Conservation (phyloP, 2,113 vertebrate genomes). For the Mohoua ochrocephala region DNA sequence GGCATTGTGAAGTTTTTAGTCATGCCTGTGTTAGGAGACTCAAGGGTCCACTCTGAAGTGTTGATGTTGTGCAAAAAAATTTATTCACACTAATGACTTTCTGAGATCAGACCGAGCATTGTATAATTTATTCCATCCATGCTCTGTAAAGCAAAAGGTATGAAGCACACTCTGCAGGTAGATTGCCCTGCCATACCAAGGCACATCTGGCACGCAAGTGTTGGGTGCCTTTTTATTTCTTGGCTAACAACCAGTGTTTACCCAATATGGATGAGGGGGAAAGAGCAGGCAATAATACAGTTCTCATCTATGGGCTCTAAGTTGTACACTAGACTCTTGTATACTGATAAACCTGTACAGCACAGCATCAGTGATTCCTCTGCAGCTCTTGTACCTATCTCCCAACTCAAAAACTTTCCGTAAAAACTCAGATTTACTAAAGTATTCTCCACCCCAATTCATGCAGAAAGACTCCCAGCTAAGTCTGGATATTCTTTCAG, state of each 20-base stretch:
- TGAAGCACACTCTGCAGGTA: background rate
- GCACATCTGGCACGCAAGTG: background rate
- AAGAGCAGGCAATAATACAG: background rate
- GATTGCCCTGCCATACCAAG: background rate
- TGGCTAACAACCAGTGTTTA: background rate
- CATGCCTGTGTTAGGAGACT: background rate
- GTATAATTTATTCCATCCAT: background rate
- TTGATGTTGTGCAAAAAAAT: background rate
- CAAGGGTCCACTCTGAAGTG: background rate
- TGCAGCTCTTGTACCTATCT: background rate
- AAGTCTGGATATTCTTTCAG: background rate
- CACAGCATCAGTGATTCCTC: background rate
- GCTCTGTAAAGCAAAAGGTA: background rate
- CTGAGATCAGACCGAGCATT: background rate
- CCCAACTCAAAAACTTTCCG: background rate
- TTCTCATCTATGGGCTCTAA: background rate
- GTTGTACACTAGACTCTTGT: fast-evolving
- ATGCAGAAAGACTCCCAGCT: background rate
- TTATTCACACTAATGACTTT: background rate
- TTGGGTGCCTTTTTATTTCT: background rate
- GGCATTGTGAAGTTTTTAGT: background rate
- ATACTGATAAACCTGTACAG: background rate
- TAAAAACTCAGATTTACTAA: background rate
- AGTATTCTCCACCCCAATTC: background rate
- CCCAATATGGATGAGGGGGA: background rate